Base-by-base conservation (phyloP, 2,888 invertebrate species). In the Philereme vetulata region DNA sequence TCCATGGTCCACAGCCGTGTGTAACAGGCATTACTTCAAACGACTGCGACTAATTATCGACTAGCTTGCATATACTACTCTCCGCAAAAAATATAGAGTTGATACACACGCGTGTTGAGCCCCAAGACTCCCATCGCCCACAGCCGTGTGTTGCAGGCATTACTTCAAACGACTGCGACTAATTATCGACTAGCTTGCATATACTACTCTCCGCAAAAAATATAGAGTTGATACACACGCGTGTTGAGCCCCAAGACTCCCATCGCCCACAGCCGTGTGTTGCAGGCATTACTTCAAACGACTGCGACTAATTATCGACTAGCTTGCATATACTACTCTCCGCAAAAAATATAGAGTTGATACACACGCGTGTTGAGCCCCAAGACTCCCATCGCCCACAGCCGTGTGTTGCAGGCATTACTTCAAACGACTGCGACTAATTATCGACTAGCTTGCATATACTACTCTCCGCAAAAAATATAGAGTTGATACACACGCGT, bases 401-500 rank as follows among this genome's bases (percentile, higher is more conserved):
- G 95, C 97, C 35, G 93, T 97, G 54, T 97, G 95, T 87, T 98
- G 97, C 89, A 93, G 97, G 65, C 96, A 96, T 76, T 97, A 96
- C 87, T 98, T 98, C 90, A 95, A 84, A 62, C 79, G 90, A 5
- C 82, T 92, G 1, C 75, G 82, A 4, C 80, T 90, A 3, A 62
- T 71, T 47, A 80, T 85, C 33, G 82, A 85, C 43, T 84, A 43
- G 43, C 33, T 10, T 21, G 21, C 35, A 3, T 5, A 21, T 1
- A 1, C 21, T 21, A 21, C 21, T 21, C 21, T 21, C 38, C 8
- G 21, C 2, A 4, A 0, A 38, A 7, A 6, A 38, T 1, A 38
- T 98, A 99, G 87, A 95, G 96, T 58, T 98, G 98, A 84, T 99
- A 98, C 86, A 93, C 95, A 50, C 93, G 94, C 55, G 97, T 98